These are phyloP conservation scores for Euplexia lucipara DNA, from an alignment of 2,888 invertebrate species.

Conservation along the genomic window DNA sequence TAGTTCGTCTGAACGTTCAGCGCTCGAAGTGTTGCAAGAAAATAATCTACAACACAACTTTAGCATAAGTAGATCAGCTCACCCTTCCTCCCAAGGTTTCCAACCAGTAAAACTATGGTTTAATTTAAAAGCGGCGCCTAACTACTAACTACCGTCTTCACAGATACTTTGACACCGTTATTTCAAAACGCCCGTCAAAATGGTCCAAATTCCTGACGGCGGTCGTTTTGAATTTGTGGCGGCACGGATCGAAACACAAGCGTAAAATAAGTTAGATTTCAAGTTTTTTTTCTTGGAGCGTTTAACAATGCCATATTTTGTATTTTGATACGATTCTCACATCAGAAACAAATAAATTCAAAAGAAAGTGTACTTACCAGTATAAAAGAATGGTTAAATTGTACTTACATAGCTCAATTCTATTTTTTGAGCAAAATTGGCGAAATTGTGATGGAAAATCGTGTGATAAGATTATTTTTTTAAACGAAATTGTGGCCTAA, in stretches of 20 bases:
- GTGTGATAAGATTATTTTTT: slow-evolving; percentile 80
- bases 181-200: too few species aligned
- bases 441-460: slow-evolving; percentile 80
- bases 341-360: background rate
- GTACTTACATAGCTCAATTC: background rate
- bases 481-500: slow-evolving; percentile 85
- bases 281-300: slow-evolving; percentile 19
- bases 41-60: background rate
- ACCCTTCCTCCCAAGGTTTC: background rate
- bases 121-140: too few species aligned
- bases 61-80: slow-evolving; percentile 3
- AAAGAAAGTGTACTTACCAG: slow-evolving; percentile 15
- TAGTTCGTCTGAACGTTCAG: background rate
- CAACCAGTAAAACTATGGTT: background rate
- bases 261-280: background rate
- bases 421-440: slow-evolving; percentile 61
- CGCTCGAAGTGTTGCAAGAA: slow-evolving; percentile 26
- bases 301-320: slow-evolving; percentile 24
- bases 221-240: too few species aligned
- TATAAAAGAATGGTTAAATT: slow-evolving; percentile 7
- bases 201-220: too few species aligned
- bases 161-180: too few species aligned
- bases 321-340: slow-evolving; percentile 35
- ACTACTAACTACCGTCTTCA: too few species aligned
- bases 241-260: too few species aligned